Evolutionary conservation across 30 jellyfish, hydroid and myxozoan genomes (phyloP).

Genomic region (Turritopsis dohrnii): DNA sequence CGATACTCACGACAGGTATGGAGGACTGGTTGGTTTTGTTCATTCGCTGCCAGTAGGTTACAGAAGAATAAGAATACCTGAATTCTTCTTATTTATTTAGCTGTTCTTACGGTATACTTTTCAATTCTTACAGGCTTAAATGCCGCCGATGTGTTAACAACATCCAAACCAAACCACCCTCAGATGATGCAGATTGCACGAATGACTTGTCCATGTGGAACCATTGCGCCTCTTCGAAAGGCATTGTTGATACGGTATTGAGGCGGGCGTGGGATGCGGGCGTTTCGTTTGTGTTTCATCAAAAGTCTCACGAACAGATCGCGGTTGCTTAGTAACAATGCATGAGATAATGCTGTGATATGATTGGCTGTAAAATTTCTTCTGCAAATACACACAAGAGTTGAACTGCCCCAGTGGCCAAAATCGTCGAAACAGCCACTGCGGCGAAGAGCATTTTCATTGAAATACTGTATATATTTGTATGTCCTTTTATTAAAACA

Average conservation of each 20-base stretch:
- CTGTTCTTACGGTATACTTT: no score
- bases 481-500: no score
- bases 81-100: no score
- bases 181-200: slow-evolving; percentile 92
- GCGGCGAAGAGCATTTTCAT: no score
- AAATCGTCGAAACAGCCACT: no score
- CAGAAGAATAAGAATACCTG: not conserved
- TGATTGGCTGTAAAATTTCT: not conserved
- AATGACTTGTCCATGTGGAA: slow-evolving; percentile 81
- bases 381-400: no score
- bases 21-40: not conserved
- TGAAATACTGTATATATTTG: no score
- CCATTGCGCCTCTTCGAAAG: slow-evolving; percentile 89
- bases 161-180: slow-evolving; percentile 90
- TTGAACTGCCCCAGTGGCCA: no score
- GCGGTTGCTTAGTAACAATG: not conserved
- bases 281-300: slow-evolving; percentile 94
- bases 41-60: not conserved
- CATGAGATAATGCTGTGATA: not conserved
- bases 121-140: slow-evolving; percentile 63
- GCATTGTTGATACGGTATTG: slow-evolving; percentile 72
- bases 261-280: slow-evolving; percentile 97
- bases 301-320: slow-evolving; percentile 74
- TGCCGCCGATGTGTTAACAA: slow-evolving; percentile 92
- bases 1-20: slow-evolving; percentile 95